Evolutionary conservation across 2,888 invertebrate genomes (phyloP).

Genomic region (Trichopria drosophilae): DNA sequence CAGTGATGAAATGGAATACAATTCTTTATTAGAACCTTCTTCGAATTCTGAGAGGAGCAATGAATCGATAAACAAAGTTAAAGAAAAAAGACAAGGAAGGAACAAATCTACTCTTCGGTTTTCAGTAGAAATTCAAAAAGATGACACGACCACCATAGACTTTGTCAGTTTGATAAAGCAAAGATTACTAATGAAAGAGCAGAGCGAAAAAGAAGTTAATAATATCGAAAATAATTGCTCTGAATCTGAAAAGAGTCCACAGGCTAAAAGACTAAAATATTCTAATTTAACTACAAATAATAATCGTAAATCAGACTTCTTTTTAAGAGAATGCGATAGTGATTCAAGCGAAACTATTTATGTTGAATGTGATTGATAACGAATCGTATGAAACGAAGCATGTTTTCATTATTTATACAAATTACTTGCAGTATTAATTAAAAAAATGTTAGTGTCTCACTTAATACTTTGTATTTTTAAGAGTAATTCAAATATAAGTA

Average conservation of each 20-base stretch:
- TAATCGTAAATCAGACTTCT: too few species aligned
- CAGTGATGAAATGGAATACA: conserved; percentile 11
- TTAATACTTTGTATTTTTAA: too few species aligned
- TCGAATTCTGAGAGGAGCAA: conserved; percentile 10
- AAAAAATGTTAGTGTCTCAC: too few species aligned
- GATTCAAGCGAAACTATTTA: too few species aligned
- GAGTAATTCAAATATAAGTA: too few species aligned
- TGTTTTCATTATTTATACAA: too few species aligned
- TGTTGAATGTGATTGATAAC: too few species aligned
- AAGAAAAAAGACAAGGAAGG: conserved; percentile 16
- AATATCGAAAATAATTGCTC: not conserved
- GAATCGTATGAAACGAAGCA: too few species aligned
- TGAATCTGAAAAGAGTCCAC: not conserved
- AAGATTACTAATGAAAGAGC: conserved; percentile 29
- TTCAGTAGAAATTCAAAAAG: conserved; percentile 6
- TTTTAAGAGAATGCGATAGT: too few species aligned
- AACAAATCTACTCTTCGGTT: conserved; percentile 9
- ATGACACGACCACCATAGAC: conserved; percentile 30
- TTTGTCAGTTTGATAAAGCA: conserved; percentile 47
- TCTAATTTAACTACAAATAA: too few species aligned
- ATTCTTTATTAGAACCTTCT: not conserved
- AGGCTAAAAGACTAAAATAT: too few species aligned
- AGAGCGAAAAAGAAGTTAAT: conserved; percentile 10
- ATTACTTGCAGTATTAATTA: too few species aligned
- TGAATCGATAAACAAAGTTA: conserved; percentile 5